phyloP scores from a whole-genome alignment of 2,888 invertebrate genomes.

The Drosophila affinis region DNA sequence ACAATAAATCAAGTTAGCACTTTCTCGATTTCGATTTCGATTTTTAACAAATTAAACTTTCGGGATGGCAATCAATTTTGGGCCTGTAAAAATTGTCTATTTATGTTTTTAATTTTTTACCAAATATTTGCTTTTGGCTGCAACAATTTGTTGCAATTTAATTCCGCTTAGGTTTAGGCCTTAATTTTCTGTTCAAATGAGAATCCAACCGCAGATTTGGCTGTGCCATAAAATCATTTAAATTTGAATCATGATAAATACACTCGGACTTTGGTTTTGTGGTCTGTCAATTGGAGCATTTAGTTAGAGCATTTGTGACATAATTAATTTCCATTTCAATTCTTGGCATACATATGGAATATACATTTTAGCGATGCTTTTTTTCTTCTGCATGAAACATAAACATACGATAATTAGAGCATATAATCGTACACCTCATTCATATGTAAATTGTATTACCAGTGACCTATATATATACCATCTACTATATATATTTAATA shows the following conservation, averaged over 20 bases:
- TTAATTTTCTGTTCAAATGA: background rate
- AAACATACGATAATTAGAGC: background rate
- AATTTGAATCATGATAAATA: background rate
- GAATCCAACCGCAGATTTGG: background rate
- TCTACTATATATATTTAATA: background rate
- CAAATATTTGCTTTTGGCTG: background rate
- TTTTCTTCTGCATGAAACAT: background rate
- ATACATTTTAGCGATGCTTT: background rate
- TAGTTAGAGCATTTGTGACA: background rate
- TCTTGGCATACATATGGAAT: background rate
- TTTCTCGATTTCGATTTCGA: conserved; percentile 20
- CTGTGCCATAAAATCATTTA: background rate
- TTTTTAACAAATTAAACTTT: background rate
- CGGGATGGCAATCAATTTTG: too few species aligned
- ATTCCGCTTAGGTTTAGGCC: background rate
- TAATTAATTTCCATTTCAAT: background rate
- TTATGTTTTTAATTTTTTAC: background rate
- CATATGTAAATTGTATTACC: background rate
- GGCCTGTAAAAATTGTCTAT: background rate
- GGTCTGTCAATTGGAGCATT: background rate
- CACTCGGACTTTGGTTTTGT: background rate
- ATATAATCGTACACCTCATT: background rate
- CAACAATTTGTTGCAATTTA: background rate
- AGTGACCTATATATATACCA: background rate
- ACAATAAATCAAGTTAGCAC: conserved; percentile 28